Base-by-base conservation (phyloP, 2,888 invertebrate genomes). In the Drosophila subquinaria region DNA sequence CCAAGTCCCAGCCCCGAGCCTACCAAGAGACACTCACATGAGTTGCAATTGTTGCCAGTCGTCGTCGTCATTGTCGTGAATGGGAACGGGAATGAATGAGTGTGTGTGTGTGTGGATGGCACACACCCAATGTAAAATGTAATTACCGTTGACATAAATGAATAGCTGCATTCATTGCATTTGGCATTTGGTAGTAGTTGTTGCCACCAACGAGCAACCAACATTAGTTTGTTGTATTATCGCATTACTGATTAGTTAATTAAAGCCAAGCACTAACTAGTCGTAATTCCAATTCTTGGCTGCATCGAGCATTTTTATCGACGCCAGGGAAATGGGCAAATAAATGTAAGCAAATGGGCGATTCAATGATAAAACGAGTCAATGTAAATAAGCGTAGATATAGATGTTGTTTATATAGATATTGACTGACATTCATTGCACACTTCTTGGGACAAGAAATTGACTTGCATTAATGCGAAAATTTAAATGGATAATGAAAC, bases 61-160 rank as follows among this genome's bases (percentile, higher is more conserved):
- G 35, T 59, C 60, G 42, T 17, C 63, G 27, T 48, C 67, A 13
- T 48, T 62, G 60, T 65, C 51, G 15, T 61, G 55, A 11, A 47
- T 17, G 52, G 48, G 30, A 45, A 40, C 6, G 27, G 27, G 27
- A 27, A 27, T 27, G 27, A 27, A 27, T 27, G 27, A 17, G 17
- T 69, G 47, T 5, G n/a, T 6, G n/a, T 36, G 23, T 38, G n/a
- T 35, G 70, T 62, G 73, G 73, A 68, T 56, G 69, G 76, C 87
- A 86, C 79, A 81, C 90, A 90, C 88, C 81, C 89, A 84, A 89
- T 90, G 87, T 85, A 83, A 83, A 91, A 83, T 91, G 92, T 91
- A 92, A 91, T 91, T 91, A 90, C 79, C 80, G 90, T 81, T 91
- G 92, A 91, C 91, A 91, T 89, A 91, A 91, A 91, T 90, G 91